These are phyloP conservation scores for Podarcis raffonei DNA, from an alignment of 2,113 vertebrate species.

Conservation along the genomic window DNA sequence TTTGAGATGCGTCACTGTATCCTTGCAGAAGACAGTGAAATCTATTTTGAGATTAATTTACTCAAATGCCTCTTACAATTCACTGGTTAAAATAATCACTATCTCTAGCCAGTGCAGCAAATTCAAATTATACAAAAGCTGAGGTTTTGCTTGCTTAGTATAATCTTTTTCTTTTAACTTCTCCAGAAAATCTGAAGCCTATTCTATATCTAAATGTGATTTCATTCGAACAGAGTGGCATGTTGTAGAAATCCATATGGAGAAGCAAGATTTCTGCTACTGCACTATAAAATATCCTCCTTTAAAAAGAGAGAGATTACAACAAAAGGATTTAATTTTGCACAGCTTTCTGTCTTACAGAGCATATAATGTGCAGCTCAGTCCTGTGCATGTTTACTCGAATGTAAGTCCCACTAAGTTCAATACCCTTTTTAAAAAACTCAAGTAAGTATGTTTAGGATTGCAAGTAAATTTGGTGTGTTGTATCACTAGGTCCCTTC, in stretches of 20 bases:
- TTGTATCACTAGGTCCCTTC: not conserved
- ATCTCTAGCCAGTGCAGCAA: slow-evolving; percentile 46
- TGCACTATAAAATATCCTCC: slow-evolving; percentile 11
- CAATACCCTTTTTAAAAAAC: too few relatives aligned
- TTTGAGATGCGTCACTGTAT: not conserved
- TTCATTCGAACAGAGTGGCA: slow-evolving; percentile 26
- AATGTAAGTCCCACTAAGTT: not conserved
- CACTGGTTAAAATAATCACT: slow-evolving; percentile 51
- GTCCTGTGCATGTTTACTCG: not conserved
- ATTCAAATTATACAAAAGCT: slow-evolving; percentile 40
- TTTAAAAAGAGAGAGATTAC: not conserved
- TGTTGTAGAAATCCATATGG: slow-evolving; percentile 36
- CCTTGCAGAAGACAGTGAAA: slow-evolving; percentile 35
- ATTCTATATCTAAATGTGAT: slow-evolving; percentile 7
- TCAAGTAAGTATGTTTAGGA: not conserved
- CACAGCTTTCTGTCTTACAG: not conserved
- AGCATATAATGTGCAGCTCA: not conserved
- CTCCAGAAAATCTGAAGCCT: slow-evolving; percentile 36
- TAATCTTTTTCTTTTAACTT: slow-evolving; percentile 35
- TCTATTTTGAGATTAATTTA: slow-evolving; percentile 47
- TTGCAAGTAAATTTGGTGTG: not conserved
- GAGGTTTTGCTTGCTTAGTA: slow-evolving; percentile 51
- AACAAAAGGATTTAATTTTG: not conserved
- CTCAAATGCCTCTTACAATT: slow-evolving; percentile 44
- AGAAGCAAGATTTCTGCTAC: not conserved